Percentiles rank a stretch among this genome's conserved stretches.
phyloP scores from a whole-genome alignment of 2,113 vertebrate genomes.

The Pristiophorus japonicus region DNA sequence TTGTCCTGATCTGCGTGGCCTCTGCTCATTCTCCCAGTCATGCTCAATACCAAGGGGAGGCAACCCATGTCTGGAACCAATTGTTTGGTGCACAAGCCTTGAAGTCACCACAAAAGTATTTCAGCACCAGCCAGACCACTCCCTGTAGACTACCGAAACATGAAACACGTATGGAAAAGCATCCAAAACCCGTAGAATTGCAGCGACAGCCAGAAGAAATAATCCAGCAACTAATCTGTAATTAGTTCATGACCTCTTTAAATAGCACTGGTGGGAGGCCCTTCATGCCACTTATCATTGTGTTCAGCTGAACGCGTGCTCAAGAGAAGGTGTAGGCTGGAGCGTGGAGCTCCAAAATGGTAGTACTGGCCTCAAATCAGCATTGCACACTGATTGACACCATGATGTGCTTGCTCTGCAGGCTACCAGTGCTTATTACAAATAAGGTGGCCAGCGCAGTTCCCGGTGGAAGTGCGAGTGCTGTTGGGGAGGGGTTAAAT shows the following conservation, averaged over 20 bases:
- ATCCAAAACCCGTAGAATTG: not conserved
- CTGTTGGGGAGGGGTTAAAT: too few relatives aligned
- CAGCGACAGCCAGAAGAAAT: not conserved
- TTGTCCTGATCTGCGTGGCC: too few relatives aligned
- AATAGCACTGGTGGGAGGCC: not conserved
- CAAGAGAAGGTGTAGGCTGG: not conserved
- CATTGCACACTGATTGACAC: too few relatives aligned
- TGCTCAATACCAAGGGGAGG: too few relatives aligned
- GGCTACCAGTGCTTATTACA: not conserved
- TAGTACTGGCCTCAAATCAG: not conserved
- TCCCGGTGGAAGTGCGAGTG: not conserved
- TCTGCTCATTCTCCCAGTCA: too few relatives aligned
- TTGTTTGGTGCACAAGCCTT: too few relatives aligned
- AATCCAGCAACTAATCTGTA: not conserved
- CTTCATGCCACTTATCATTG: not conserved
- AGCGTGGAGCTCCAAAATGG: not conserved
- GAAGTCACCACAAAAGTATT: not conserved
- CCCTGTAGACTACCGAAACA: too few relatives aligned
- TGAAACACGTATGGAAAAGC: not conserved
- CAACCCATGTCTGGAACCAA: too few relatives aligned
- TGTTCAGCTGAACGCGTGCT: not conserved
- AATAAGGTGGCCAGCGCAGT: not conserved
- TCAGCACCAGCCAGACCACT: not conserved
- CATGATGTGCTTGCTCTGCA: not conserved
- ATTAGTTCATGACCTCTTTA: not conserved